These are phyloP conservation scores for Tenebrio molitor DNA, from an alignment of 1,140 invertebrate genomes.

Conservation along the genomic window DNA sequence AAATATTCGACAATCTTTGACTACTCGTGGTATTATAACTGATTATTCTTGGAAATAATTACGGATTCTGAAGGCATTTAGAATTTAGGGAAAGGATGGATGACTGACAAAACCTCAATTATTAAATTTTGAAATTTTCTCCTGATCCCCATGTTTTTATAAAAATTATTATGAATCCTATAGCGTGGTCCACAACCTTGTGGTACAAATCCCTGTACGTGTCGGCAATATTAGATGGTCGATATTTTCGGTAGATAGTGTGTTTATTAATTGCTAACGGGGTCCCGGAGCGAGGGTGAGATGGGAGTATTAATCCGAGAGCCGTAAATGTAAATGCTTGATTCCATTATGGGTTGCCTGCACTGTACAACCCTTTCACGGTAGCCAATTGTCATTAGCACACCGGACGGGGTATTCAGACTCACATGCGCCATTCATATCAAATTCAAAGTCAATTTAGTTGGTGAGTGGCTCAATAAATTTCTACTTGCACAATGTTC, in stretches of 20 bases:
- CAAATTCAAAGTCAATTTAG: constrained; percentile 62
- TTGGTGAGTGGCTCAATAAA: constrained; percentile 54
- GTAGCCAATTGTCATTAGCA: constrained; percentile 62
- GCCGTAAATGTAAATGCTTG: constrained; percentile 40
- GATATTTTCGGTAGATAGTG: constrained; percentile 9
- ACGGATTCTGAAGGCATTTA: too few relatives aligned
- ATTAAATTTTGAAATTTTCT: too few relatives aligned
- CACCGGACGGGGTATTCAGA: constrained; percentile 58
- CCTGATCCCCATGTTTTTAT: too few relatives aligned
- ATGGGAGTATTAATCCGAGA: constrained; percentile 38
- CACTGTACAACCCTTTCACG: constrained; percentile 56
- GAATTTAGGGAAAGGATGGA: too few relatives aligned
- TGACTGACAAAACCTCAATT: too few relatives aligned
- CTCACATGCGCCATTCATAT: constrained; percentile 58
- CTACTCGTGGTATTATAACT: too few relatives aligned
- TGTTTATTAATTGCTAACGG: constrained; percentile 32
- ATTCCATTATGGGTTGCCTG: constrained; percentile 32
- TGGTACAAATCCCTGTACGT: too few relatives aligned
- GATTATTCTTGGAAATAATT: not conserved
- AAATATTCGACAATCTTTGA: too few relatives aligned
- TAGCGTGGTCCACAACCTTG: too few relatives aligned
- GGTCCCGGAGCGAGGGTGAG: constrained; percentile 21
- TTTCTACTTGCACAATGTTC: constrained; percentile 53
- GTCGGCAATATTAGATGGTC: too few relatives aligned
- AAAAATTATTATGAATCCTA: too few relatives aligned